Percentiles rank a stretch among this genome's conserved stretches.
phyloP scores from a whole-genome alignment of 2,888 invertebrate species.

The Copidosoma aretas region DNA sequence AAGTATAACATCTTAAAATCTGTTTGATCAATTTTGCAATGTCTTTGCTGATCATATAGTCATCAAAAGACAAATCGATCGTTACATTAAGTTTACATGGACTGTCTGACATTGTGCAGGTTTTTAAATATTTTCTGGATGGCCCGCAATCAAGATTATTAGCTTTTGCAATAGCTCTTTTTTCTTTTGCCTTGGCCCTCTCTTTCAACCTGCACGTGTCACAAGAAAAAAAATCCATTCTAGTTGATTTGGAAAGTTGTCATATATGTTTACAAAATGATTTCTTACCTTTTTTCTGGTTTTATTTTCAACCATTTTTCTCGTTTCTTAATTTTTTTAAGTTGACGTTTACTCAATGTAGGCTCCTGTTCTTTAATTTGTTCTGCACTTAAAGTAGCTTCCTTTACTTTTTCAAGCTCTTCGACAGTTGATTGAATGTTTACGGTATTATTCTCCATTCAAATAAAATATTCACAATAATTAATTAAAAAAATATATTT shows the following conservation, averaged over 20 bases:
- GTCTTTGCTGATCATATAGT: constrained; percentile 89
- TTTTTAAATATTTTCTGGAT: constrained; percentile 80
- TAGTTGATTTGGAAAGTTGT: background rate
- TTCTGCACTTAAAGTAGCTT: constrained; percentile 14
- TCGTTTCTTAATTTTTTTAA: constrained; percentile 73
- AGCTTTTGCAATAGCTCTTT: constrained; percentile 72
- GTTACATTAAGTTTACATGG: constrained; percentile 75
- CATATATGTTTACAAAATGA: background rate
- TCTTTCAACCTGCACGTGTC: constrained; percentile 67
- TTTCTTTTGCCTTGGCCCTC: constrained; percentile 74
- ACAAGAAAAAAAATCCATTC: constrained; percentile 3
- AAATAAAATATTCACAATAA: constrained; percentile 10
- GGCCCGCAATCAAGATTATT: constrained; percentile 79
- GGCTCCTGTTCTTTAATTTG: constrained; percentile 11
- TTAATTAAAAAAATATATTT: constrained; percentile 11
- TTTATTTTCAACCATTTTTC: constrained; percentile 77
- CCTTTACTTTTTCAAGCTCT: constrained; percentile 5
- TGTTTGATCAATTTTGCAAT: constrained; percentile 89
- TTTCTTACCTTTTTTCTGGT: constrained; percentile 68
- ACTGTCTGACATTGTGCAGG: constrained; percentile 73
- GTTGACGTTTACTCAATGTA: constrained; percentile 67
- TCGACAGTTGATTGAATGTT: constrained; percentile 1
- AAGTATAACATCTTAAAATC: constrained; percentile 86
- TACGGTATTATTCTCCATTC: constrained; percentile 30
- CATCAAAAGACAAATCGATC: constrained; percentile 90